phyloP scores from a whole-genome alignment of 1,140 invertebrate species.

The Bombus breviceps region DNA sequence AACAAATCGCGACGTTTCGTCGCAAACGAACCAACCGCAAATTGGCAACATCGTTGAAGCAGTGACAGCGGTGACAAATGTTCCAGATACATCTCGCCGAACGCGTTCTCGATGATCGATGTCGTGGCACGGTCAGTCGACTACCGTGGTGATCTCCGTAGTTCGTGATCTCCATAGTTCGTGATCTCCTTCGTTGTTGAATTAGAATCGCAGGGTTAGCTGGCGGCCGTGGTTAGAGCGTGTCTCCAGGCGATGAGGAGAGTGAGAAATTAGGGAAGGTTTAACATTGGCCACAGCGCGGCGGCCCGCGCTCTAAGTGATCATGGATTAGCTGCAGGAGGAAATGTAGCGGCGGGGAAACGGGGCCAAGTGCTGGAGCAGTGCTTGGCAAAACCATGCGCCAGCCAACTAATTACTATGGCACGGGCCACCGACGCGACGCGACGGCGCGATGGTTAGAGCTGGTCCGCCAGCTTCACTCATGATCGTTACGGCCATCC shows the following conservation, averaged over 20 bases:
- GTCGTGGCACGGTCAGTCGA: too few relatives aligned
- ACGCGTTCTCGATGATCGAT: constrained; percentile 13
- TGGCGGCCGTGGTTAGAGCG: constrained; percentile 32
- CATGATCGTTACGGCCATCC: constrained; percentile 67
- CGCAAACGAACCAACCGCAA: not conserved
- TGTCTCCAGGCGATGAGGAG: constrained; percentile 40
- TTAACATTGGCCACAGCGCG: constrained; percentile 70
- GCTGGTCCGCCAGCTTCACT: constrained; percentile 45
- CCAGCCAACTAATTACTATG: constrained; percentile 69
- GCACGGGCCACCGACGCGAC: constrained; percentile 52
- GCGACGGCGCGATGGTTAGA: constrained; percentile 37
- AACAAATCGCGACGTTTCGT: not conserved
- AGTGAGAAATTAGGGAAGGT: constrained; percentile 69
- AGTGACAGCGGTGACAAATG: not conserved
- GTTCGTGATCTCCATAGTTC: not conserved
- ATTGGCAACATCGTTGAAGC: not conserved
- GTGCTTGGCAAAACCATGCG: constrained; percentile 58
- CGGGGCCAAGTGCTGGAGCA: not conserved
- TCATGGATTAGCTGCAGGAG: constrained; percentile 68
- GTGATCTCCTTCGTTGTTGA: constrained; percentile 10
- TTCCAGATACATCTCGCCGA: not conserved
- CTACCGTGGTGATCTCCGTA: constrained; percentile 14
- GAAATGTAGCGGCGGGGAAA: constrained; percentile 35
- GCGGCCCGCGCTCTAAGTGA: constrained; percentile 64
- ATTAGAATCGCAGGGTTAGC: constrained; percentile 3